Conservation (phyloP, 2,113 vertebrate species). For the Syngnathus floridae region DNA sequence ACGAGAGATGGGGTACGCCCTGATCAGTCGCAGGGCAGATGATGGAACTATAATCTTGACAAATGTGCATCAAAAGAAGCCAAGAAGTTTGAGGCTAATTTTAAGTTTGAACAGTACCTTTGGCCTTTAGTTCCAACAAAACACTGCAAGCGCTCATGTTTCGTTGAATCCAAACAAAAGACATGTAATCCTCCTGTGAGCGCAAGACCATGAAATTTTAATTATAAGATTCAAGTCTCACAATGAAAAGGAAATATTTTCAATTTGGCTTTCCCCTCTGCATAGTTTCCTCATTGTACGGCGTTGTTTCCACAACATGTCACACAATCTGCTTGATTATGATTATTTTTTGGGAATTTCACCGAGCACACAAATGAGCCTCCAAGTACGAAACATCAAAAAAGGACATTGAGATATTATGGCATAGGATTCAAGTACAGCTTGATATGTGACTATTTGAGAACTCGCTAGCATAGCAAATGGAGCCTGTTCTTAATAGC, state of each 20-base stretch:
- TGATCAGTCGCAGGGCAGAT: no score
- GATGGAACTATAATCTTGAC: not conserved
- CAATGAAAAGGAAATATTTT: not conserved
- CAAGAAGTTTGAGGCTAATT: conserved; percentile 4
- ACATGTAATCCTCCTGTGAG: not conserved
- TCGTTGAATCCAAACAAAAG: conserved; percentile 1
- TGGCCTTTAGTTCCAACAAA: conserved; percentile 4
- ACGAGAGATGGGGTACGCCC: no score
- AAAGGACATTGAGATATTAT: not conserved
- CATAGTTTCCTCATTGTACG: not conserved
- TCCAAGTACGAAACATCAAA: not conserved
- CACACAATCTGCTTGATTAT: not conserved
- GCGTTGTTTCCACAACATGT: not conserved
- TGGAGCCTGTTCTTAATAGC: no score
- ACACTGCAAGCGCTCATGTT: not conserved
- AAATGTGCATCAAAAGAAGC: not conserved
- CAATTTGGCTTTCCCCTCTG: not conserved
- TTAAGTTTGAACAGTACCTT: conserved; percentile 4
- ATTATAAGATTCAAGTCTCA: conserved; percentile 5
- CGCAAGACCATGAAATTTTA: conserved; percentile 4
- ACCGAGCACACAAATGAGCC: not conserved
- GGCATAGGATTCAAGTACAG: not conserved
- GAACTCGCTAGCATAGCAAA: no score
- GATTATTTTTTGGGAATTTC: not conserved
- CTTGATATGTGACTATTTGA: no score